phyloP scores from a whole-genome alignment of 2,797 vertebrate species.

The Premnoplex brunnescens region DNA sequence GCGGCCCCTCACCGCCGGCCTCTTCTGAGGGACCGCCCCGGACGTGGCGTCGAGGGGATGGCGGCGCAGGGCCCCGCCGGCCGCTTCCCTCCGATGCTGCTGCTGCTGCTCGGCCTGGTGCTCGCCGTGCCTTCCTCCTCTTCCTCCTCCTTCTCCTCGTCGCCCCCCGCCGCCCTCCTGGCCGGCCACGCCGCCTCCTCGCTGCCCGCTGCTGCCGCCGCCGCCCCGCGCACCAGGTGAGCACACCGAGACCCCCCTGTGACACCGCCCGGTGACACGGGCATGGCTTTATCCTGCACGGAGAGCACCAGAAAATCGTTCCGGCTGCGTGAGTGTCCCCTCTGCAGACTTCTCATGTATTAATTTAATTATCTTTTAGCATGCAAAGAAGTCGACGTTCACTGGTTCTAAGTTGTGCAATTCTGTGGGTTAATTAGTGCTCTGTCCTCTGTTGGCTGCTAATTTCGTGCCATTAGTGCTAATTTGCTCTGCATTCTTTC shows the following conservation, averaged over 20 bases:
- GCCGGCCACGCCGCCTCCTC: not conserved
- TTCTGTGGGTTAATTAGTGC: too few relatives aligned
- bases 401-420: too few relatives aligned
- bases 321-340: too few relatives aligned
- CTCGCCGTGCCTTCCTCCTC: not conserved
- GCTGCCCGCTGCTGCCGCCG: not conserved
- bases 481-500: not conserved
- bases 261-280: too few relatives aligned
- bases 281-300: too few relatives aligned
- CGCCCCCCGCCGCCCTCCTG: not conserved
- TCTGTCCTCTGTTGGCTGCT: too few relatives aligned
- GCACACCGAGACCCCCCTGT: not conserved
- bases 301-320: too few relatives aligned
- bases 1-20: slow-evolving; percentile 79
- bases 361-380: too few relatives aligned
- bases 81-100: not conserved
- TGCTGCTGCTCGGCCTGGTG: not conserved
- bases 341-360: too few relatives aligned
- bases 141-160: not conserved
- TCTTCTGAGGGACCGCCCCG: slow-evolving; percentile 21
- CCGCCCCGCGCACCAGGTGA: not conserved
- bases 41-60: not conserved
- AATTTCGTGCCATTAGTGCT: too few relatives aligned
- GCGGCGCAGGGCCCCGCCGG: rapidly evolving
- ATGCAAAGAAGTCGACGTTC: too few relatives aligned